A percentile compares a stretch with the other conserved stretches of the same genome.
These are phyloP conservation scores for Oreochromis tanganicae DNA, from an alignment of 2,113 vertebrate genomes.

Conservation along the genomic window DNA sequence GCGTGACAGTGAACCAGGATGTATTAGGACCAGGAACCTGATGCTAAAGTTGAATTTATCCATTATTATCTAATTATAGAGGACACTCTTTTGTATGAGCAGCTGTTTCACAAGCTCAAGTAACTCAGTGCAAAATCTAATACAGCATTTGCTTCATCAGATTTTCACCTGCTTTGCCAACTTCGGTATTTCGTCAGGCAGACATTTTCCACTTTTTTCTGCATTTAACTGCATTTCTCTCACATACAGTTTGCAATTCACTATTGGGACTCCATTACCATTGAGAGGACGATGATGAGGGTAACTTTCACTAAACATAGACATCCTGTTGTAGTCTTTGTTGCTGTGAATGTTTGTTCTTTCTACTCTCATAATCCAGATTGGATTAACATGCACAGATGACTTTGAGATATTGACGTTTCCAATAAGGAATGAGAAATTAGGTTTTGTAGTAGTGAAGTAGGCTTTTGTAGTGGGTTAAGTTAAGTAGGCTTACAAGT, in stretches of 20 bases:
- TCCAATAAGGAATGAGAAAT: background rate
- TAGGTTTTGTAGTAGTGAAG: too few species aligned
- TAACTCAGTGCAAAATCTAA: background rate
- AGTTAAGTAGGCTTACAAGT: background rate
- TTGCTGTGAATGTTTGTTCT: too few species aligned
- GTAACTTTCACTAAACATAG: too few species aligned
- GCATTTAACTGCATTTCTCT: background rate
- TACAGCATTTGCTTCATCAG: background rate
- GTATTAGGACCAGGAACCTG: background rate
- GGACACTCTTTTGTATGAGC: background rate
- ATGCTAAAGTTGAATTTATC: background rate
- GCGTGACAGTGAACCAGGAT: background rate
- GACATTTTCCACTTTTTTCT: background rate
- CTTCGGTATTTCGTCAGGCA: background rate
- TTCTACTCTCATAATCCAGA: background rate
- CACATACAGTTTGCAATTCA: background rate
- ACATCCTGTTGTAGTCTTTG: too few species aligned
- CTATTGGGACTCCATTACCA: too few species aligned
- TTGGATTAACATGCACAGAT: background rate
- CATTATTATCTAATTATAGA: background rate
- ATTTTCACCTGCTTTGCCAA: background rate
- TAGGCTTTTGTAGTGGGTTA: background rate
- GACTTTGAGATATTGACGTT: background rate
- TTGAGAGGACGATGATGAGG: too few species aligned
- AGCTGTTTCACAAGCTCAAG: background rate